These are phyloP conservation scores for Aplysia californica DNA, from an alignment of 1,140 invertebrate species.

Conservation along the genomic window DNA sequence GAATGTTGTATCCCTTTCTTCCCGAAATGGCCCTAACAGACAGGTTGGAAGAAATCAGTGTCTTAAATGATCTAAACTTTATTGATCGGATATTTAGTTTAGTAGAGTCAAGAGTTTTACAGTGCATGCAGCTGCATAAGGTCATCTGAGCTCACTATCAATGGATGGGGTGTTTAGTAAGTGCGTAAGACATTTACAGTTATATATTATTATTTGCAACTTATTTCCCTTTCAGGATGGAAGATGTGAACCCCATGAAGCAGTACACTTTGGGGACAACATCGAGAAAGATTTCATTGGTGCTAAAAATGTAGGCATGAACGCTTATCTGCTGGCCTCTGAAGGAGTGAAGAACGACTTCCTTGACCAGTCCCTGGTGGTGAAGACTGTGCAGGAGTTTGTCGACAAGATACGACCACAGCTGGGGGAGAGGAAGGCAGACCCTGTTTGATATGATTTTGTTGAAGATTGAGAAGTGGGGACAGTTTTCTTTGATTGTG, in stretches of 20 bases:
- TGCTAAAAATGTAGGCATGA: slow-evolving; percentile 80
- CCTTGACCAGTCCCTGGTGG: slow-evolving; percentile 22
- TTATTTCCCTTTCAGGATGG: background rate
- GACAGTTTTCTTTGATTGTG: too few relatives aligned
- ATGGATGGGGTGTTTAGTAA: too few relatives aligned
- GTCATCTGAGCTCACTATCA: background rate
- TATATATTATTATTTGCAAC: background rate
- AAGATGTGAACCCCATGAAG: slow-evolving; percentile 71
- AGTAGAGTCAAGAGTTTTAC: background rate
- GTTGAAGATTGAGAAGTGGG: too few relatives aligned
- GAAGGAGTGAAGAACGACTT: background rate
- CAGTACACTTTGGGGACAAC: slow-evolving; percentile 86
- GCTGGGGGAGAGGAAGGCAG: background rate
- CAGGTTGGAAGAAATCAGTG: background rate
- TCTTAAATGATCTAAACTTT: background rate
- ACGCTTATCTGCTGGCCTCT: slow-evolving; percentile 73
- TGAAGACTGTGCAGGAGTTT: slow-evolving; percentile 24
- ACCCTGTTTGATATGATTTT: too few relatives aligned
- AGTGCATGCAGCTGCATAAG: background rate
- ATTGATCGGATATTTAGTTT: background rate
- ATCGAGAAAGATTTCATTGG: slow-evolving; percentile 81
- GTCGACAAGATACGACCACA: slow-evolving; percentile 10
- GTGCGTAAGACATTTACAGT: background rate
- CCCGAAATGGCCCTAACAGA: too few relatives aligned
- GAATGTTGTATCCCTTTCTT: too few relatives aligned